Percentiles rank a stretch among this genome's conserved stretches.
Conservation (phyloP, 2,113 vertebrate species). For the Vulpes vulpes region DNA sequence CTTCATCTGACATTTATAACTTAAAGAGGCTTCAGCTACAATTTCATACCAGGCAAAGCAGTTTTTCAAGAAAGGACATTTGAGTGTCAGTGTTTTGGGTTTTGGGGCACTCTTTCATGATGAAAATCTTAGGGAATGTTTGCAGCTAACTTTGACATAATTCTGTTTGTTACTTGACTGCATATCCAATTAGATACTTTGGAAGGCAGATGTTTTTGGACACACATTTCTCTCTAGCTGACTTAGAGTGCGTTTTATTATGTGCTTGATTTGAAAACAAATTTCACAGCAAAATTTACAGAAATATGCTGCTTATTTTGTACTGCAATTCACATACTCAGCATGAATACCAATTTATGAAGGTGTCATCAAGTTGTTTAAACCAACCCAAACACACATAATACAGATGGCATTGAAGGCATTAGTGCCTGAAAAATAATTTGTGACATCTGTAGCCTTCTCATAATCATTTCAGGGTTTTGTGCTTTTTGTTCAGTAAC, state of each 20-base stretch:
- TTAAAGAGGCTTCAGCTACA: constrained; percentile 11
- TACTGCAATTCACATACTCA: constrained; percentile 66
- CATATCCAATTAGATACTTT: neutral
- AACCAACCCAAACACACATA: constrained; percentile 63
- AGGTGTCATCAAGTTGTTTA: constrained; percentile 73
- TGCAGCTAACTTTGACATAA: constrained; percentile 26
- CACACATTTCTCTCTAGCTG: constrained; percentile 58
- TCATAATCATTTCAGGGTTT: constrained; percentile 40
- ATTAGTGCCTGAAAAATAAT: constrained; percentile 75
- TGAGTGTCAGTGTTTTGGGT: neutral
- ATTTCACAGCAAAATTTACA: constrained; percentile 62
- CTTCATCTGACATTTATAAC: constrained; percentile 27
- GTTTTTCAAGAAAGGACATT: neutral
- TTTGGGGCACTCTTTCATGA: neutral
- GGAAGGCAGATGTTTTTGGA: constrained; percentile 66
- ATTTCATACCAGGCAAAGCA: neutral
- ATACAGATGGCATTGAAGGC: constrained; percentile 72
- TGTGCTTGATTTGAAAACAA: constrained; percentile 73
- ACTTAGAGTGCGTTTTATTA: constrained; percentile 67
- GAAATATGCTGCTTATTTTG: constrained; percentile 64
- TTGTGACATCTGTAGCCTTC: constrained; percentile 76
- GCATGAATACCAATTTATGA: constrained; percentile 72
- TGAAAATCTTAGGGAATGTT: constrained; percentile 2
- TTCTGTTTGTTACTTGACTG: constrained; percentile 57
- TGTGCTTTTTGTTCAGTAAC: constrained; percentile 48